Conservation (phyloP, 2,888 invertebrate genomes). For the Apamea crenata region DNA sequence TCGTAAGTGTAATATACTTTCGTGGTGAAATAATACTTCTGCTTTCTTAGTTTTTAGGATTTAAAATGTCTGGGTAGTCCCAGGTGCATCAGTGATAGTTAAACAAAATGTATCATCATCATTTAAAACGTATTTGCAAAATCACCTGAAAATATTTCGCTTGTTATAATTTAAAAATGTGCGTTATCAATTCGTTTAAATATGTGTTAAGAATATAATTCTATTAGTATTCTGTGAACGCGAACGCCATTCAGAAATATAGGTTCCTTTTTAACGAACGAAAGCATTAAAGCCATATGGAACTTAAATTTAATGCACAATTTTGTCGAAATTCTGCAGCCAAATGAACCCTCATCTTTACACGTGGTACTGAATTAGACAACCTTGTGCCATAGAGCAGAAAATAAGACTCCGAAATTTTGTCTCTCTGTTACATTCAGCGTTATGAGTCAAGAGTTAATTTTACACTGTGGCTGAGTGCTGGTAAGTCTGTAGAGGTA, state of each 20-base stretch:
- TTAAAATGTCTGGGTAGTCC: background rate
- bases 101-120: background rate
- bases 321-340: constrained; percentile 70
- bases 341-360: constrained; percentile 70
- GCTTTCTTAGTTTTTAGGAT: background rate
- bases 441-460: background rate
- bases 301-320: constrained; percentile 74
- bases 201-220: constrained; percentile 3
- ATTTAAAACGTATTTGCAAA: background rate
- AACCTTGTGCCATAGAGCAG: constrained; percentile 60
- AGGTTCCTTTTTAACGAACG: constrained; percentile 68
- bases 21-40: background rate
- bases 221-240: background rate
- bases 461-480: constrained; percentile 61
- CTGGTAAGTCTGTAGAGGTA: constrained; percentile 63
- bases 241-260: constrained; percentile 39
- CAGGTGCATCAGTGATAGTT: background rate
- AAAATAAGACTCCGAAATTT: background rate
- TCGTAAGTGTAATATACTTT: constrained; percentile 15
- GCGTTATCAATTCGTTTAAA: background rate
- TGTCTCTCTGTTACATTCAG: constrained; percentile 20
- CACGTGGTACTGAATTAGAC: constrained; percentile 46
- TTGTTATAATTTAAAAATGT: background rate
- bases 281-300: constrained; percentile 70
- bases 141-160: background rate